Percentiles rank a stretch among this genome's conserved stretches.
phyloP scores from a whole-genome alignment of 2,888 invertebrate genomes.

The Pemphredon lugubris region DNA sequence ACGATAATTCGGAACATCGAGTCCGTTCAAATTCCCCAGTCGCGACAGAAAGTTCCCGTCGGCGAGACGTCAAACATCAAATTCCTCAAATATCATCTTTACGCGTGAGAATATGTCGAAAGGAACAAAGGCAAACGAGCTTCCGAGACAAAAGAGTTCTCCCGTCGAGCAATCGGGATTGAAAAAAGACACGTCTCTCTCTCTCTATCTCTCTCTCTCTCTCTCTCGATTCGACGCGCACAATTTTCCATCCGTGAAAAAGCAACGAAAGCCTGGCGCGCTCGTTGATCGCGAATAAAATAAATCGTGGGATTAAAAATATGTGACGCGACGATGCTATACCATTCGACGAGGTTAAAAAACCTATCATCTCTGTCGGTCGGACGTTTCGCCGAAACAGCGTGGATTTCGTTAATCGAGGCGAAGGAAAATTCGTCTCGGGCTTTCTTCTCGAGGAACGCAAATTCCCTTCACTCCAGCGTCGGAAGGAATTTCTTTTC shows the following conservation, averaged over 20 bases:
- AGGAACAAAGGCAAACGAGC: slow-evolving; percentile 21
- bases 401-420: no score
- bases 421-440: no score
- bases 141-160: slow-evolving; percentile 27
- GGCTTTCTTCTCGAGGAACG: no score
- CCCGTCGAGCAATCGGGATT: not conserved
- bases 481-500: no score
- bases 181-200: not conserved
- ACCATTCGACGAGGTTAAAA: not conserved
- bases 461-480: no score
- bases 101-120: slow-evolving; percentile 13
- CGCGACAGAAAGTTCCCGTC: not conserved
- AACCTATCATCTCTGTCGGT: not conserved
- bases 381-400: not conserved
- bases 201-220: not conserved
- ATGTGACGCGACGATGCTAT: not conserved
- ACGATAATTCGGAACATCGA: no score
- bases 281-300: not conserved
- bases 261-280: slow-evolving; percentile 3
- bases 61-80: not conserved
- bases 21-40: not conserved
- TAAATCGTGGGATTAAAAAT: slow-evolving; percentile 1
- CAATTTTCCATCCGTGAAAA: not conserved
- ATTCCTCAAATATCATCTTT: slow-evolving; percentile 2
- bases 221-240: not conserved